A percentile compares a stretch with the other conserved stretches of the same genome.
phyloP scores from a whole-genome alignment of 2,113 vertebrate genomes.

The Xiphophorus maculatus region DNA sequence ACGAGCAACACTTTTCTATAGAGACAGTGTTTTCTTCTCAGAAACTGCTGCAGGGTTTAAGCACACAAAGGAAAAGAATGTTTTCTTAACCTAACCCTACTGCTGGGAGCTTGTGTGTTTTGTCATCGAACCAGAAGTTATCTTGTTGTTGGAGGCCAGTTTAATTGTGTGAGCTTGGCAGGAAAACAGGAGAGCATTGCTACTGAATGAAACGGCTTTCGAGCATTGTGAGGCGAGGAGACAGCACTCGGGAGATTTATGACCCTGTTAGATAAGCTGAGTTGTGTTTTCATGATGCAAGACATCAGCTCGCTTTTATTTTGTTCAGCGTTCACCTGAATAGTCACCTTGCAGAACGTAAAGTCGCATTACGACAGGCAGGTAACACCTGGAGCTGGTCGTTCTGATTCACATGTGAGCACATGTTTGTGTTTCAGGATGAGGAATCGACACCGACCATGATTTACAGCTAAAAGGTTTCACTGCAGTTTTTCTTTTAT shows the following conservation, averaged over 20 bases:
- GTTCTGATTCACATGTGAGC: conserved; percentile 17
- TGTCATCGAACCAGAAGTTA: conserved; percentile 4
- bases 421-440: conserved; percentile 44
- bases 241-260: background rate
- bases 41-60: background rate
- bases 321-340: conserved; percentile 32
- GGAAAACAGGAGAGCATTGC: conserved; percentile 1
- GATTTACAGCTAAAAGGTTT: too few relatives aligned
- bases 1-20: background rate
- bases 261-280: conserved; percentile 21
- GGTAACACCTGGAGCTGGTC: conserved; percentile 64
- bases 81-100: conserved; percentile 1
- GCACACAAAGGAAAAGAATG: conserved; percentile 6
- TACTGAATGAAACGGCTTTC: conserved; percentile 12
- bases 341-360: conserved; percentile 27
- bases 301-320: conserved; percentile 20
- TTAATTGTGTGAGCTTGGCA: conserved; percentile 9
- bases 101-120: conserved; percentile 15
- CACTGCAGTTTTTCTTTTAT: too few relatives aligned
- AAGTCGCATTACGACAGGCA: conserved; percentile 27
- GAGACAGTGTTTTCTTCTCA: conserved; percentile 3
- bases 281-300: conserved; percentile 38
- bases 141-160: conserved; percentile 5
- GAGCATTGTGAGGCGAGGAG: background rate
- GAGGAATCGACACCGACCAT: conserved; percentile 22